Conservation (phyloP, 2,888 invertebrate species). For the Strigamia crassipes region DNA sequence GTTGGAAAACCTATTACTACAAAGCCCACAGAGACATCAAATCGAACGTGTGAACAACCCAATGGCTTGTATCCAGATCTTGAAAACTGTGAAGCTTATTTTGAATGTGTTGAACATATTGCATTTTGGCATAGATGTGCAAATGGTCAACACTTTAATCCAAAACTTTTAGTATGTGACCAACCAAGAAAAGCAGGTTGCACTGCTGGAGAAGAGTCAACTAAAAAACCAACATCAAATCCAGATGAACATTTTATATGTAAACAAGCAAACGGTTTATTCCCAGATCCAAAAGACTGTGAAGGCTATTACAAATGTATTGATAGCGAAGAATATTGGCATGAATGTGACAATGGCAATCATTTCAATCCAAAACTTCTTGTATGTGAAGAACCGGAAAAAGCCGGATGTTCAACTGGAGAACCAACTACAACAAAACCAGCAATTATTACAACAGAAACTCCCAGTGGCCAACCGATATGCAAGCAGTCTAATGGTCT, state of each 20-base stretch:
- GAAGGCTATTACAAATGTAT: no score
- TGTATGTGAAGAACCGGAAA: slow-evolving; percentile 48
- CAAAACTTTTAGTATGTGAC: no score
- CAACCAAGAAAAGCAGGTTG: no score
- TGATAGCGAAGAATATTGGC: no score
- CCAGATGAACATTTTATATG: slow-evolving; percentile 22
- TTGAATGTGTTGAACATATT: slow-evolving; percentile 49
- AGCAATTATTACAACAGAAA: no score
- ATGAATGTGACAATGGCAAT: slow-evolving; percentile 39
- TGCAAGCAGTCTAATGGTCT: slow-evolving; percentile 49
- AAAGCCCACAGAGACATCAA: not conserved
- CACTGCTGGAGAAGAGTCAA: no score
- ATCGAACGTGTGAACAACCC: slow-evolving; percentile 42
- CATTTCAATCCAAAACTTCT: slow-evolving; percentile 46
- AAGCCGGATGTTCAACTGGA: slow-evolving; percentile 48
- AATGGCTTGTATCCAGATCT: slow-evolving; percentile 48
- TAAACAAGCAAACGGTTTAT: slow-evolving; percentile 46
- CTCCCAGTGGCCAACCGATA: not conserved
- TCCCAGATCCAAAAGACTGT: no score
- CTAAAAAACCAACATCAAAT: not conserved
- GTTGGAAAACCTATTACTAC: no score
- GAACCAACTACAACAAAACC: no score
- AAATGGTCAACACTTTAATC: slow-evolving; percentile 41
- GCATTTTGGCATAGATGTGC: slow-evolving; percentile 47
- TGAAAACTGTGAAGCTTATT: slow-evolving; percentile 49